phyloP scores from a whole-genome alignment of 2,113 vertebrate species.

The Chrysochloris asiatica region DNA sequence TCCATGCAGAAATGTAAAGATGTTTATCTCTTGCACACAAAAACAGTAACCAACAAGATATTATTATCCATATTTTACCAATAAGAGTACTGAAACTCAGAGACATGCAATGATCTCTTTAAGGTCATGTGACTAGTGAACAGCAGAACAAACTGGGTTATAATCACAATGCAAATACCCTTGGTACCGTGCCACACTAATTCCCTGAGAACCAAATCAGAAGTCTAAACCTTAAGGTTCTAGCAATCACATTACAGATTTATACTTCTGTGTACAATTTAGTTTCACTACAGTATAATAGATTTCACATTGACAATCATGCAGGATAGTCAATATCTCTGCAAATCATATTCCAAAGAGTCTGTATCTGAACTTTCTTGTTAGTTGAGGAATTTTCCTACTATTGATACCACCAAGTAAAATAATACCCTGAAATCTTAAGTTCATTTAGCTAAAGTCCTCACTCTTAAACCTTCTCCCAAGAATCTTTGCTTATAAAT shows the following conservation, averaged over 20 bases:
- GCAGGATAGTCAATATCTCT: not conserved
- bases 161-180: not conserved
- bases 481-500: not conserved
- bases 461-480: not conserved
- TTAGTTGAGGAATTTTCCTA: not conserved
- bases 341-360: not conserved
- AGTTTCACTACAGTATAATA: not conserved
- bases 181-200: not conserved
- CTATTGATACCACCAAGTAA: not conserved
- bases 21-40: not conserved
- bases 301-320: not conserved
- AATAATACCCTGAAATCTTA: not conserved
- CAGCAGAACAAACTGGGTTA: not conserved
- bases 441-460: not conserved
- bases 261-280: not conserved
- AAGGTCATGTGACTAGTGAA: not conserved
- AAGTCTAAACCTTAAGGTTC: not conserved
- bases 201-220: not conserved
- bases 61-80: not conserved
- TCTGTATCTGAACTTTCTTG: not conserved
- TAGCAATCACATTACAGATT: not conserved
- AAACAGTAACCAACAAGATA: not conserved
- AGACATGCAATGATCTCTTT: not conserved
- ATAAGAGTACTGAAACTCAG: not conserved
- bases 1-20: not conserved